Conservation (phyloP, 2,797 vertebrate genomes). For the Perodicticus potto region DNA sequence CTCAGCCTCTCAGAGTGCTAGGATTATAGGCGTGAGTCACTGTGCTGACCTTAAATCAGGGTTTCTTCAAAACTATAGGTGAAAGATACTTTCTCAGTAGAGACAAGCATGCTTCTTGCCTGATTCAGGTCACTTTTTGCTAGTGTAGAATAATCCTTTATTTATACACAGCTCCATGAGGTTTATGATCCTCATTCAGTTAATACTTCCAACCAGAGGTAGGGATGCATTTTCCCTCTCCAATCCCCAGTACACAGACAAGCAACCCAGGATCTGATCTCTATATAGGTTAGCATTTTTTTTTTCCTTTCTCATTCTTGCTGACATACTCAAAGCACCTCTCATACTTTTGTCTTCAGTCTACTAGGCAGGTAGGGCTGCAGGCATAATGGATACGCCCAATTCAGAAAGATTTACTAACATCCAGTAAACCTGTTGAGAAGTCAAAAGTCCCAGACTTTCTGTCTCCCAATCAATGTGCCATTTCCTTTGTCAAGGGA, state of each 20-base stretch:
- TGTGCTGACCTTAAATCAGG: neutral
- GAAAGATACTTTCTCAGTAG: neutral
- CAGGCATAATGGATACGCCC: constrained; percentile 57
- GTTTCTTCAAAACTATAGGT: neutral
- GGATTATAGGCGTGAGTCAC: neutral
- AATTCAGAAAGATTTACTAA: constrained; percentile 61
- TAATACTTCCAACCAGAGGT: neutral
- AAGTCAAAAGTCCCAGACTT: constrained; percentile 51
- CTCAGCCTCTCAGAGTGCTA: neutral
- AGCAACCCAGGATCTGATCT: constrained; percentile 36
- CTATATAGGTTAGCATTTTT: neutral
- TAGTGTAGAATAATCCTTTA: neutral
- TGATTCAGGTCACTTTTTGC: neutral
- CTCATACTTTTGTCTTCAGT: constrained; percentile 36
- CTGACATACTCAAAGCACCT: constrained; percentile 3
- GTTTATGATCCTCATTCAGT: neutral
- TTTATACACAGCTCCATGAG: neutral
- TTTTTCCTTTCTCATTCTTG: constrained; percentile 51
- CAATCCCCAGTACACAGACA: neutral
- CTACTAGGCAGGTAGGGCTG: neutral
- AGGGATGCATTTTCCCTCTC: neutral
- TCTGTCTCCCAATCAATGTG: neutral
- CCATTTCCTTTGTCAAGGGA: constrained; percentile 1
- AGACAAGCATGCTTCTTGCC: neutral
- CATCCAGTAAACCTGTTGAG: constrained; percentile 39